A percentile compares a stretch with the other conserved stretches of the same genome.
These are phyloP conservation scores for Atopsyche davidsoni DNA, from an alignment of 1,140 invertebrate genomes.

Conservation along the genomic window DNA sequence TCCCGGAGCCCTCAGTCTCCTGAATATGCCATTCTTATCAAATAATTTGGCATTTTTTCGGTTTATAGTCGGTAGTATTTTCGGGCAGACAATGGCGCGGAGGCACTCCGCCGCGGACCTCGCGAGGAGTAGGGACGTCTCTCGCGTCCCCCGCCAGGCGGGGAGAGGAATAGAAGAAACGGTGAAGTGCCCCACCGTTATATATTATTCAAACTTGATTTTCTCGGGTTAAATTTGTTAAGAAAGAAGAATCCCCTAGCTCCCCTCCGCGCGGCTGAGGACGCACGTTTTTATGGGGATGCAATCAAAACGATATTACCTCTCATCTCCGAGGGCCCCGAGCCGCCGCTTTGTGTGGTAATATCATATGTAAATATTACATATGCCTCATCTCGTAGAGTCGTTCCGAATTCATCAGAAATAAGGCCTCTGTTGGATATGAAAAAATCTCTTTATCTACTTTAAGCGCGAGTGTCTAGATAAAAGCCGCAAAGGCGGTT, in stretches of 20 bases:
- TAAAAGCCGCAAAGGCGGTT: no score
- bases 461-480: no score
- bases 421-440: no score
- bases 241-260: slow-evolving; percentile 30
- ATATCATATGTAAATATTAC: no score
- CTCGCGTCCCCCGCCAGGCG: background rate
- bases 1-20: background rate
- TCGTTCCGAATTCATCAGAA: no score
- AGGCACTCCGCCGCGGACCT: background rate
- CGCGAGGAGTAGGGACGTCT: background rate
- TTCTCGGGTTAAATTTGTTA: slow-evolving; percentile 32
- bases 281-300: slow-evolving; percentile 20
- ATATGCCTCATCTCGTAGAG: no score
- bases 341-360: no score
- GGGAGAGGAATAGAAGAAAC: background rate
- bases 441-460: no score
- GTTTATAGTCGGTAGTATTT: slow-evolving; percentile 1
- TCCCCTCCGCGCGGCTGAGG: no score
- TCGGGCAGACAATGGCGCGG: background rate
- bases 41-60: background rate
- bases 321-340: slow-evolving; percentile 19
- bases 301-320: slow-evolving; percentile 29
- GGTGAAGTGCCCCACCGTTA: slow-evolving; percentile 22
- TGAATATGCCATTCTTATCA: slow-evolving; percentile 6
- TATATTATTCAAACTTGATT: slow-evolving; percentile 32